A percentile compares a stretch with the other conserved stretches of the same genome.
Evolutionary conservation across 1,140 invertebrate species (phyloP).

Genomic region (Caerostris extrusa): DNA sequence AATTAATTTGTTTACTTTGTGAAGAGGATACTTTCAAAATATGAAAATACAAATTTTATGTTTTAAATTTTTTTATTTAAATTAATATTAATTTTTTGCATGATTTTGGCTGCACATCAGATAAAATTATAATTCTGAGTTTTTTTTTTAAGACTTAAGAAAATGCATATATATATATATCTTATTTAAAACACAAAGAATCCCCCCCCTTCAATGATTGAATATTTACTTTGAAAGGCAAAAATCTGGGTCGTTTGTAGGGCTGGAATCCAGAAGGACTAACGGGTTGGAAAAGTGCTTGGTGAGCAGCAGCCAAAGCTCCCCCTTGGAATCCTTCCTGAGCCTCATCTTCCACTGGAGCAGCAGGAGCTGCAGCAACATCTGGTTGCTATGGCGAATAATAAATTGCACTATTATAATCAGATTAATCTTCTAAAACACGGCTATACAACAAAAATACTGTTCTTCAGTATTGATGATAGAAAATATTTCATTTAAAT

Average conservation of each 20-base stretch:
- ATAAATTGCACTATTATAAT: no score
- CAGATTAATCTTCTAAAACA: no score
- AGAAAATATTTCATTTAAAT: no score
- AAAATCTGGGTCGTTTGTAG: conserved; percentile 91
- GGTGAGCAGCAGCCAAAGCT: conserved; percentile 83
- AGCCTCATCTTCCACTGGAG: conserved; percentile 72
- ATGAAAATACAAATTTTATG: no score
- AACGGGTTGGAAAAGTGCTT: conserved; percentile 83
- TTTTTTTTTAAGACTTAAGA: not conserved
- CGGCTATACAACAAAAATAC: no score
- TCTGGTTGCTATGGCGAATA: conserved; percentile 7
- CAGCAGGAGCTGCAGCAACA: conserved; percentile 18
- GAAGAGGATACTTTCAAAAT: no score
- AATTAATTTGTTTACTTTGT: no score
- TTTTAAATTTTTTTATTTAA: no score
- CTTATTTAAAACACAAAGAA: not conserved
- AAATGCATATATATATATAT: not conserved
- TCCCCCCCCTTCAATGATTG: not conserved
- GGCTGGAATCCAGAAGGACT: conserved; percentile 86
- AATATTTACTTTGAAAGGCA: conserved; percentile 87
- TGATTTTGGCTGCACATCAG: no score
- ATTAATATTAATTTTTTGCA: no score
- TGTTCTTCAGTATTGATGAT: no score
- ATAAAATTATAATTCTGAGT: no score
- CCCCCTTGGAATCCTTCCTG: conserved; percentile 74